phyloP scores from a whole-genome alignment of 2,113 vertebrate species.

The Mesocricetus auratus region DNA sequence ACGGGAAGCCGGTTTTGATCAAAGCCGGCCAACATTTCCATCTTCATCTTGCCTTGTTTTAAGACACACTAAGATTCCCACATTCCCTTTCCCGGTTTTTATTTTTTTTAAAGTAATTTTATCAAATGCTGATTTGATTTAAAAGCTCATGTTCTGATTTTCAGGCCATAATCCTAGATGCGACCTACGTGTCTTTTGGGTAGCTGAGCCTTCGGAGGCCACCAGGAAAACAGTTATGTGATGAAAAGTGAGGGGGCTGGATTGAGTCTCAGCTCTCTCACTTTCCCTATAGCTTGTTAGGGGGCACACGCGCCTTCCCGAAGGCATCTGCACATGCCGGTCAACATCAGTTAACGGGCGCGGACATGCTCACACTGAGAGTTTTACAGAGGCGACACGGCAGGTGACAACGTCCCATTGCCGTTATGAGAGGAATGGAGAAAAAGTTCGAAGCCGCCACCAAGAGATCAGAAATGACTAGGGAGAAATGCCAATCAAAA shows the following conservation, averaged over 20 bases:
- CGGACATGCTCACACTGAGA: neutral
- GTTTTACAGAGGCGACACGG: neutral
- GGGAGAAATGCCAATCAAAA: neutral
- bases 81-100: neutral
- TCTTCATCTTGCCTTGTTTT: neutral
- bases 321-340: neutral
- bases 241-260: neutral
- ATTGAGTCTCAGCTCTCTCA: neutral
- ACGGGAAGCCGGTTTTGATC: neutral
- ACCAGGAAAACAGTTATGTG: neutral
- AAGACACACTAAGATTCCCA: neutral
- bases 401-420: neutral
- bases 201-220: neutral
- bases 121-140: conserved; percentile 12
- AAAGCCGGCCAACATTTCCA: neutral
- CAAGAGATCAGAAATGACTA: neutral
- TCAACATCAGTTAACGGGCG: neutral
- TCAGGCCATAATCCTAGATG: neutral
- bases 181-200: neutral
- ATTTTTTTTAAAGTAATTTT: neutral
- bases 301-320: neutral
- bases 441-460: conserved; percentile 12
- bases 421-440: neutral
- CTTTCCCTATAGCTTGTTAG: neutral
- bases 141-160: neutral